Conservation (phyloP, 2,888 invertebrate species). For the Metellina segmentata region DNA sequence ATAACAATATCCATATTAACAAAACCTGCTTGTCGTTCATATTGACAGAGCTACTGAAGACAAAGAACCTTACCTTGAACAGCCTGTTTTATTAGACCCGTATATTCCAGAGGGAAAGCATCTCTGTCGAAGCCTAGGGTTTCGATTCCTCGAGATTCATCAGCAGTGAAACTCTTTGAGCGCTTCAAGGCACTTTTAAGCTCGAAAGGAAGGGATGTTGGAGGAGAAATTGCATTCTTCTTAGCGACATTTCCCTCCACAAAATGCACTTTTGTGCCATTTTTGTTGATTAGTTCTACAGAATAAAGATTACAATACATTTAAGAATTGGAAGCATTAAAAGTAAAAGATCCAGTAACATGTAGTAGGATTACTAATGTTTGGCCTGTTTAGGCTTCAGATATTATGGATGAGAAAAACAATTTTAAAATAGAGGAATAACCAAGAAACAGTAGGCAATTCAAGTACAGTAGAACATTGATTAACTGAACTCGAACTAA, state of each 20-base stretch:
- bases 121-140: slow-evolving; percentile 73
- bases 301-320: background rate
- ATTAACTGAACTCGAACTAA: too few species aligned
- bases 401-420: too few species aligned
- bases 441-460: too few species aligned
- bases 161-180: slow-evolving; percentile 78
- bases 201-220: slow-evolving; percentile 34
- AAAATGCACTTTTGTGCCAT: slow-evolving; percentile 73
- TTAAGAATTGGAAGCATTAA: too few species aligned
- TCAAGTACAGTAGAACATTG: too few species aligned
- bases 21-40: too few species aligned
- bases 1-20: too few species aligned
- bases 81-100: slow-evolving; percentile 88
- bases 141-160: slow-evolving; percentile 52
- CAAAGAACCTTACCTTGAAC: slow-evolving; percentile 84
- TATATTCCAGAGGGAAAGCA: slow-evolving; percentile 79
- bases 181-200: slow-evolving; percentile 77
- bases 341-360: too few species aligned
- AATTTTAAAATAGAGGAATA: too few species aligned
- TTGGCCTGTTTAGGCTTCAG: too few species aligned
- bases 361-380: too few species aligned
- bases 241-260: slow-evolving; percentile 38
- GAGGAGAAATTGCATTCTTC: slow-evolving; percentile 36
- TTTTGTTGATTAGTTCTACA: slow-evolving; percentile 67
- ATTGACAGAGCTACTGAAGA: too few species aligned